These are phyloP conservation scores for Agriopis marginaria DNA, from an alignment of 2,888 invertebrate species.

Conservation along the genomic window DNA sequence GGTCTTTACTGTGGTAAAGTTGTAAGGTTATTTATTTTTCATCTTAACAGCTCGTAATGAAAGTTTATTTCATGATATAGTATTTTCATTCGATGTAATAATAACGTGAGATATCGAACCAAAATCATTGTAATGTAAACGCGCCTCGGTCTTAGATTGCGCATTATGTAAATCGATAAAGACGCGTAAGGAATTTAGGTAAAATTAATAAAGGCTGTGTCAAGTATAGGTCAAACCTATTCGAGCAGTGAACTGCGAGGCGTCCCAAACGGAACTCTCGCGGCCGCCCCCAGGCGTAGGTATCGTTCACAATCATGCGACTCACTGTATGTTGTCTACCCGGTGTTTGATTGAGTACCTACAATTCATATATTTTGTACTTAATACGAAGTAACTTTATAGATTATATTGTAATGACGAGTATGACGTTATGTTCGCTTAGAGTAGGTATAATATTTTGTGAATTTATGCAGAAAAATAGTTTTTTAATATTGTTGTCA, in stretches of 20 bases:
- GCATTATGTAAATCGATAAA: constrained; percentile 50
- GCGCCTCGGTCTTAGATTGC: constrained; percentile 40
- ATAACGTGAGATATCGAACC: constrained; percentile 24
- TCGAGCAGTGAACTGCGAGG: constrained; percentile 52
- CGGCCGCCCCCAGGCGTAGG: constrained; percentile 11
- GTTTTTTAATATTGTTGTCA: constrained; percentile 87
- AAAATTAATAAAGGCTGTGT: constrained; percentile 75
- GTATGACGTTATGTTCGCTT: constrained; percentile 82
- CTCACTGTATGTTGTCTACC: constrained; percentile 44
- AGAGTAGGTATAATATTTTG: constrained; percentile 84
- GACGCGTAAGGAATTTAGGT: constrained; percentile 59
- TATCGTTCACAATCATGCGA: constrained; percentile 30
- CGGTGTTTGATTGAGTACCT: constrained; percentile 52
- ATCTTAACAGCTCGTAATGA: constrained; percentile 20
- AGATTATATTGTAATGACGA: constrained; percentile 78
- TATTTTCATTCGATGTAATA: constrained; percentile 16
- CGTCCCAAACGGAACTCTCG: constrained; percentile 27
- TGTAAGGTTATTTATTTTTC: constrained; percentile 25
- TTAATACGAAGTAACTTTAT: constrained; percentile 80
- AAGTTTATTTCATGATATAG: constrained; percentile 22
- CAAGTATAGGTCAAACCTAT: constrained; percentile 67
- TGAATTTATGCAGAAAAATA: constrained; percentile 85
- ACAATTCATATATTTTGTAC: constrained; percentile 75
- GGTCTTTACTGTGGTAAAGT: constrained; percentile 21
- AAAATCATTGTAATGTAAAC: constrained; percentile 31